These are phyloP conservation scores for Tangara arthus DNA, from an alignment of 2,797 vertebrate genomes.

Conservation along the genomic window DNA sequence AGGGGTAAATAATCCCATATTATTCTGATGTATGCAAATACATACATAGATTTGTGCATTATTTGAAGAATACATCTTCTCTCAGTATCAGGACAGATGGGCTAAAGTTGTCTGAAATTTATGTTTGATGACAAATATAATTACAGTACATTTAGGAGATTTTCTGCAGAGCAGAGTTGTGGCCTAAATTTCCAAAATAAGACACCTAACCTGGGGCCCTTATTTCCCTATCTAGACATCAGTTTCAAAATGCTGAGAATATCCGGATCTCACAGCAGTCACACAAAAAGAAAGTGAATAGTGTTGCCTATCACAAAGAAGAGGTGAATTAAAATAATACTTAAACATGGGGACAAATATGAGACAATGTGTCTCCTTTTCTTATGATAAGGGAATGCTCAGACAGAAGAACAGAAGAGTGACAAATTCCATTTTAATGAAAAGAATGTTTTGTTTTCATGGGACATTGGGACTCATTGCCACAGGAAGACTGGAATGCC, in stretches of 20 bases:
- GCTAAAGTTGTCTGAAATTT: background rate
- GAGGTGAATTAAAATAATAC: background rate
- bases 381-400: background rate
- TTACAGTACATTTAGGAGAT: background rate
- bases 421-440: constrained; percentile 26
- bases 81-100: background rate
- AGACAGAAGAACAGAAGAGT: background rate
- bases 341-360: background rate
- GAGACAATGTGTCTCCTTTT: background rate
- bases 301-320: background rate
- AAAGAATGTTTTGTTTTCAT: background rate
- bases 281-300: background rate
- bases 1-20: background rate
- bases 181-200: background rate
- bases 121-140: background rate
- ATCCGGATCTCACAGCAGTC: background rate
- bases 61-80: background rate
- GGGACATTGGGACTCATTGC: background rate
- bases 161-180: background rate
- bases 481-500: background rate
- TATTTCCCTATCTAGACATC: background rate
- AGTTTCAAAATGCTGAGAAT: background rate
- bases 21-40: background rate
- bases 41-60: background rate
- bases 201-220: background rate